Percentiles rank a stretch among this genome's conserved stretches.
Conservation (phyloP, 2,797 vertebrate genomes). For the Anomalospiza imberbis region DNA sequence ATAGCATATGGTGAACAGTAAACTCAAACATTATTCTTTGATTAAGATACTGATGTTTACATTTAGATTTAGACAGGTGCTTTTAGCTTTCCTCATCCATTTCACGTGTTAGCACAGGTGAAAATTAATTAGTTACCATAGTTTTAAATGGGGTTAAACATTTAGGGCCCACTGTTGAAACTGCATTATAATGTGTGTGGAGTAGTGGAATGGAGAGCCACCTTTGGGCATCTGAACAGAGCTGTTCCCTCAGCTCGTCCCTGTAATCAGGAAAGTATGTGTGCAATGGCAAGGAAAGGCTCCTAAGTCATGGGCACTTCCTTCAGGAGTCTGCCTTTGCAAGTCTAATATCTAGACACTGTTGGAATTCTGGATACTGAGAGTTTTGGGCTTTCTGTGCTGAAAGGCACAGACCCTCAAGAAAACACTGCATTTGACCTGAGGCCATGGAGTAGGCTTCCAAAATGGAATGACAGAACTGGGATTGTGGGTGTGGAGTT, state of each 20-base stretch:
- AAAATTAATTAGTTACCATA: neutral
- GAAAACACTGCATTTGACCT: neutral
- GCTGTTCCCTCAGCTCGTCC: neutral
- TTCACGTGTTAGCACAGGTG: neutral
- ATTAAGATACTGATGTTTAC: neutral
- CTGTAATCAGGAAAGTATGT: neutral
- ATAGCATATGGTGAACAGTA: neutral
- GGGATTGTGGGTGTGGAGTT: neutral
- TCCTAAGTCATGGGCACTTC: rapidly evolving
- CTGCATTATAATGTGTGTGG: neutral
- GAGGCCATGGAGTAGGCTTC: neutral
- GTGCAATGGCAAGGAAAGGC: neutral
- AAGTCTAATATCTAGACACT: neutral
- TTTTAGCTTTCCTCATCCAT: neutral
- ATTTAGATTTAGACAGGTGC: neutral
- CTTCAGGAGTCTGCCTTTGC: neutral
- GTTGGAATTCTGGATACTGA: neutral
- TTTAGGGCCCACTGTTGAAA: neutral
- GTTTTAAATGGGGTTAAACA: neutral
- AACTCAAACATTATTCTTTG: neutral
- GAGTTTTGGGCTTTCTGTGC: neutral
- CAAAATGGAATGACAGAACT: neutral
- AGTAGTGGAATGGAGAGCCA: neutral
- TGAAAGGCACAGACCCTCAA: neutral
- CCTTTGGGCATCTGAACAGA: neutral